phyloP scores from a whole-genome alignment of 2,797 vertebrate species.

The Scarus forsteni region DNA sequence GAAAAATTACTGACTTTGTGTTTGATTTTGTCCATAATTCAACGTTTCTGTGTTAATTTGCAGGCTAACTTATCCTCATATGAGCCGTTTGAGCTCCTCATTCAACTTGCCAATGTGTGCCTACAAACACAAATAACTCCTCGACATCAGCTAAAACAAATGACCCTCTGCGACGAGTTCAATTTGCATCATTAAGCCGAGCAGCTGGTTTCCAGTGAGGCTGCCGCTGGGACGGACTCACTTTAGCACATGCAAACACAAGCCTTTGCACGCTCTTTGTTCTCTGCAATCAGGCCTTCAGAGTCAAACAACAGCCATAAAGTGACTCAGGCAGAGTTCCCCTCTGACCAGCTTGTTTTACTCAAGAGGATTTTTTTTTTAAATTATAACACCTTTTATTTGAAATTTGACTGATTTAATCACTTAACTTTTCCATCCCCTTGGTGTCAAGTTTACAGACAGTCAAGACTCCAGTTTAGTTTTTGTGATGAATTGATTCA shows the following conservation, averaged over 20 bases:
- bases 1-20: no score
- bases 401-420: no score
- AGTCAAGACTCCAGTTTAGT: no score
- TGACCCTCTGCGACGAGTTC: neutral
- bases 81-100: no score
- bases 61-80: no score
- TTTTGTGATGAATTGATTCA: no score
- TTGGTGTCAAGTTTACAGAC: no score
- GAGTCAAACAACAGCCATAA: neutral
- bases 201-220: slow-evolving; percentile 10
- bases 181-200: slow-evolving; percentile 37
- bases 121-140: slow-evolving; percentile 1
- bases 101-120: neutral
- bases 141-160: slow-evolving; percentile 16
- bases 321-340: neutral
- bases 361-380: neutral
- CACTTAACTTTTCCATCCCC: no score
- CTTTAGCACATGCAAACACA: slow-evolving; percentile 20
- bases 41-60: no score
- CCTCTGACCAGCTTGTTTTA: slow-evolving; percentile 13
- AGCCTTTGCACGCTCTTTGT: slow-evolving; percentile 3
- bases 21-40: no score
- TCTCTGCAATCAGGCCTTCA: neutral
- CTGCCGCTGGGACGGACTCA: slow-evolving; percentile 6
- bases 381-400: neutral